A percentile compares a stretch with the other conserved stretches of the same genome.
Evolutionary conservation across 2,113 vertebrate genomes (phyloP).

Genomic region (Eulemur rufifrons): DNA sequence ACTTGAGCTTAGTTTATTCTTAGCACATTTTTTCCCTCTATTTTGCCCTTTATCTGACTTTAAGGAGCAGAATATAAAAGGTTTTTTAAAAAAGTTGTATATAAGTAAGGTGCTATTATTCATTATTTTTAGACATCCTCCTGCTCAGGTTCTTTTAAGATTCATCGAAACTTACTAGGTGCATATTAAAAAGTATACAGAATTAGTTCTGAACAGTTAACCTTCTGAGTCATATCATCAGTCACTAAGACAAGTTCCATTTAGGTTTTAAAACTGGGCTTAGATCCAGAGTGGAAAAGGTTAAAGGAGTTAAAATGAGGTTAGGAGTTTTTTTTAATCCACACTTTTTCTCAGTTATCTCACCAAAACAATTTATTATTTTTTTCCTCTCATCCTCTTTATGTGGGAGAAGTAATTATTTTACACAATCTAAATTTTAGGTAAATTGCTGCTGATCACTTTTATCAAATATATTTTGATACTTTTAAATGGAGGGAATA

Average conservation of each 20-base stretch:
- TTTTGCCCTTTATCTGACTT: slow-evolving; percentile 65
- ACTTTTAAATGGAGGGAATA: background rate
- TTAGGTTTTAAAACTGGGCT: slow-evolving; percentile 41
- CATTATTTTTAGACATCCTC: slow-evolving; percentile 58
- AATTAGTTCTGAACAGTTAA: slow-evolving; percentile 42
- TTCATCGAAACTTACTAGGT: slow-evolving; percentile 19
- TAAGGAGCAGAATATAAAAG: slow-evolving; percentile 38
- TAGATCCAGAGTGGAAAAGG: slow-evolving; percentile 24
- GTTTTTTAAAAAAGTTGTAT: background rate
- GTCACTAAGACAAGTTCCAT: slow-evolving; percentile 11
- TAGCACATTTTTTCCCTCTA: slow-evolving; percentile 17
- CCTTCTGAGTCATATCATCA: slow-evolving; percentile 1
- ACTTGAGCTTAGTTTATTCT: slow-evolving; percentile 16
- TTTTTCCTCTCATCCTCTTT: background rate
- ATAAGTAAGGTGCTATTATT: slow-evolving; percentile 37
- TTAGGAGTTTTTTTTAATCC: background rate
- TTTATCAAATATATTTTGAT: slow-evolving; percentile 31
- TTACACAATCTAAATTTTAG: background rate
- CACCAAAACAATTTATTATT: slow-evolving; percentile 33
- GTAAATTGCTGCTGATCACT: background rate
- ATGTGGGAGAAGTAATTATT: background rate
- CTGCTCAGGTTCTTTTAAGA: slow-evolving; percentile 19
- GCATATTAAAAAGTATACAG: slow-evolving; percentile 35
- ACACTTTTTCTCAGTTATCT: background rate
- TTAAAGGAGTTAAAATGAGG: background rate